Conservation (phyloP, 1,140 invertebrate species). For the Hestina assimilis region DNA sequence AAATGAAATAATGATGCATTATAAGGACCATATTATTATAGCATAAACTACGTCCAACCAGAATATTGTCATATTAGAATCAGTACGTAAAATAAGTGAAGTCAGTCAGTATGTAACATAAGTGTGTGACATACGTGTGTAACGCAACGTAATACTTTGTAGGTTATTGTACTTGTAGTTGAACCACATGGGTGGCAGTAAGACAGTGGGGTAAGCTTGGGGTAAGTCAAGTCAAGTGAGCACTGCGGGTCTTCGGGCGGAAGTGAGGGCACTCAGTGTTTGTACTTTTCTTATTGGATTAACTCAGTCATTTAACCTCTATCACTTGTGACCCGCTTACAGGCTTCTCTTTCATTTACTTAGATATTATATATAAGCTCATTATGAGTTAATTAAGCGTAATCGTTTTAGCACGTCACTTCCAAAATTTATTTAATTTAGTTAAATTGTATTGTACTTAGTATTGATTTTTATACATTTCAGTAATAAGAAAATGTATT, state of each 20-base stretch:
- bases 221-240: slow-evolving; percentile 67
- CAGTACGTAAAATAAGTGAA: no score
- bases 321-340: slow-evolving; percentile 70
- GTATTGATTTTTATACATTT: no score
- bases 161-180: slow-evolving; percentile 36
- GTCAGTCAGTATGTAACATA: no score
- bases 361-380: slow-evolving; percentile 34
- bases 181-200: slow-evolving; percentile 60
- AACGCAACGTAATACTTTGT: slow-evolving; percentile 25
- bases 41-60: no score
- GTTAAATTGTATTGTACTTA: not conserved
- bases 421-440: not conserved
- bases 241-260: slow-evolving; percentile 71
- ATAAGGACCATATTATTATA: no score
- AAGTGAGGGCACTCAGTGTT: slow-evolving; percentile 72
- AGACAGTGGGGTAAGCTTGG: slow-evolving; percentile 59
- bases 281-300: slow-evolving; percentile 77
- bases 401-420: slow-evolving; percentile 21
- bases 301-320: slow-evolving; percentile 73
- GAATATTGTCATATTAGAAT: no score
- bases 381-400: slow-evolving; percentile 32
- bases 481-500: no score
- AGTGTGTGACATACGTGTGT: slow-evolving; percentile 1
- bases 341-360: slow-evolving; percentile 70
- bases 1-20: no score